These are phyloP conservation scores for Ischnura elegans DNA, from an alignment of 2,888 invertebrate genomes.

Conservation along the genomic window DNA sequence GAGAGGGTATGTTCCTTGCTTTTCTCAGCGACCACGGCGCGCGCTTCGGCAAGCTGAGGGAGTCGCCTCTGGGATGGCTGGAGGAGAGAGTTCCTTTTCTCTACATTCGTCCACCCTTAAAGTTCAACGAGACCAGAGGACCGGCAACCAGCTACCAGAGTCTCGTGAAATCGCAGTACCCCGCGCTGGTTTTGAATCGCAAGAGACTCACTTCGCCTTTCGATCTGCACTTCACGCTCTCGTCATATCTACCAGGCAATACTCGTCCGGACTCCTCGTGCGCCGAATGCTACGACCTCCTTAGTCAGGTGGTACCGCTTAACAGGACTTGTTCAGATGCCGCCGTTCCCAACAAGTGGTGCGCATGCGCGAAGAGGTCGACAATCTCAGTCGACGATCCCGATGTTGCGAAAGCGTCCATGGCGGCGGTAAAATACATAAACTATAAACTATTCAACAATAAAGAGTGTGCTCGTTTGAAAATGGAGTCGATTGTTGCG, in stretches of 20 bases:
- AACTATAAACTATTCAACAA: background rate
- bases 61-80: constrained; percentile 21
- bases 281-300: background rate
- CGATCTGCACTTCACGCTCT: constrained; percentile 30
- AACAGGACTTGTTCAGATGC: background rate
- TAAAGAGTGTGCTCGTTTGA: background rate
- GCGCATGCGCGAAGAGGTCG: background rate
- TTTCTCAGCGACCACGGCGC: constrained; percentile 25
- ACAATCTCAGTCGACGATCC: background rate
- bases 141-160: background rate
- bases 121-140: background rate
- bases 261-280: background rate
- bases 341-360: constrained; percentile 7
- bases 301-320: background rate
- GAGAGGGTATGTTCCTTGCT: background rate
- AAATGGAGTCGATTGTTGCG: background rate
- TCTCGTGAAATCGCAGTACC: background rate
- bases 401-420: background rate
- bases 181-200: background rate
- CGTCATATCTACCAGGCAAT: background rate
- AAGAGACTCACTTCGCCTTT: background rate
- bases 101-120: background rate
- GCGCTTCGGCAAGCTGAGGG: background rate
- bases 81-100: constrained; percentile 1
- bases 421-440: background rate